phyloP scores from a whole-genome alignment of 1,140 invertebrate species.

The Pygmarrhopalites habei region DNA sequence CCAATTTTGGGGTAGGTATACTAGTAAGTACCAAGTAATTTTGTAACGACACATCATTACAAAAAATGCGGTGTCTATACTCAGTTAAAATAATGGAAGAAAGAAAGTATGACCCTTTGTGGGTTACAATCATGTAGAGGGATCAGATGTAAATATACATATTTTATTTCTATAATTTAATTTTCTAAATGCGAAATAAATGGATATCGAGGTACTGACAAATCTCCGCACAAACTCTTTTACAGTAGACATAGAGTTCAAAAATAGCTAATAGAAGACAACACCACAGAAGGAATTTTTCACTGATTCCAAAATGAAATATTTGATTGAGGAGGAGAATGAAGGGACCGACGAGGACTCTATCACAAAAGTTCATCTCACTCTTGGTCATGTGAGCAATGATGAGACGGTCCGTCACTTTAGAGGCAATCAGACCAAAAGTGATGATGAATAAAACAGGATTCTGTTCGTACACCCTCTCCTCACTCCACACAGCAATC shows the following conservation, averaged over 20 bases:
- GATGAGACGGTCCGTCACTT: slow-evolving; percentile 93
- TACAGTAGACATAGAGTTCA: slow-evolving; percentile 73
- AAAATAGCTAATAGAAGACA: slow-evolving; percentile 76
- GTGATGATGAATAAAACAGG: slow-evolving; percentile 89
- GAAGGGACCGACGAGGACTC: slow-evolving; percentile 81
- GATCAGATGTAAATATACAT: no score
- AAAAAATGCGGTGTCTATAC: no score
- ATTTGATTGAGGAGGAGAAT: slow-evolving; percentile 97
- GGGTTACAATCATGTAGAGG: no score
- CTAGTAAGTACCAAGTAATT: no score
- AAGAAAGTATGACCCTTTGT: no score
- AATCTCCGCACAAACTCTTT: slow-evolving; percentile 77
- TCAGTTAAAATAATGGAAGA: no score
- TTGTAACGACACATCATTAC: no score
- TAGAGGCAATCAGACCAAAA: slow-evolving; percentile 91
- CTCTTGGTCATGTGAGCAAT: slow-evolving; percentile 99
- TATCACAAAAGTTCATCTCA: slow-evolving; percentile 94
- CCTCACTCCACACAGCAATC: slow-evolving; percentile 85
- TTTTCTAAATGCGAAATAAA: slow-evolving; percentile 44
- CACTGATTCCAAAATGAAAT: slow-evolving; percentile 86
- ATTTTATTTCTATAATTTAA: no score
- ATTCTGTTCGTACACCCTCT: slow-evolving; percentile 82
- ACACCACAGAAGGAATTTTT: slow-evolving; percentile 83
- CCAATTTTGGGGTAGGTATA: no score
- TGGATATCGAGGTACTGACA: slow-evolving; percentile 78